Conservation (phyloP, 2,888 invertebrate genomes). For the Agrochola circellaris region DNA sequence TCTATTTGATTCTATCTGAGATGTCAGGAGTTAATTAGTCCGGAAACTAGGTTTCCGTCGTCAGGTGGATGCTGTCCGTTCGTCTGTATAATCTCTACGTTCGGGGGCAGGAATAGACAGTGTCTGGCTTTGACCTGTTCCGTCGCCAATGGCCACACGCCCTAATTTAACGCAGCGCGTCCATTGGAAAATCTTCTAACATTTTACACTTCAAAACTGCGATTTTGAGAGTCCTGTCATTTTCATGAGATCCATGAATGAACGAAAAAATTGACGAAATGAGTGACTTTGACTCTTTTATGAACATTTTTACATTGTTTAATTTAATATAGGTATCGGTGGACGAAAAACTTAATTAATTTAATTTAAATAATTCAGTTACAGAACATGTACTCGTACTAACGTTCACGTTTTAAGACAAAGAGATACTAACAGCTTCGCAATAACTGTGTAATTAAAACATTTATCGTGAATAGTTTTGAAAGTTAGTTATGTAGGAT, state of each 20-base stretch:
- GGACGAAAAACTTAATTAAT: background rate
- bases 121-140: background rate
- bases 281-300: too few relatives aligned
- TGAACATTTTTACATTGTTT: too few relatives aligned
- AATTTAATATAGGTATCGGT: background rate
- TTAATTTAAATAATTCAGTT: background rate
- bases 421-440: too few relatives aligned
- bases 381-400: background rate
- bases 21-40: background rate
- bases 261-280: too few relatives aligned
- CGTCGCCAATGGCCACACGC: background rate
- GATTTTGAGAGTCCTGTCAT: background rate
- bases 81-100: background rate
- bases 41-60: conserved; percentile 3
- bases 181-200: background rate
- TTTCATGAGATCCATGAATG: background rate
- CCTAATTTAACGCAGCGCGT: background rate
- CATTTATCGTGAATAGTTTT: background rate
- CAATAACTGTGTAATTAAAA: background rate
- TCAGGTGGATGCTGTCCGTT: conserved; percentile 1
- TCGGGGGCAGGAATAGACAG: background rate
- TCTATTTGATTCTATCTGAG: background rate
- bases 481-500: background rate
- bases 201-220: background rate
- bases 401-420: background rate